Evolutionary conservation across 2,888 invertebrate genomes (phyloP).

Genomic region (Agrochola litura): DNA sequence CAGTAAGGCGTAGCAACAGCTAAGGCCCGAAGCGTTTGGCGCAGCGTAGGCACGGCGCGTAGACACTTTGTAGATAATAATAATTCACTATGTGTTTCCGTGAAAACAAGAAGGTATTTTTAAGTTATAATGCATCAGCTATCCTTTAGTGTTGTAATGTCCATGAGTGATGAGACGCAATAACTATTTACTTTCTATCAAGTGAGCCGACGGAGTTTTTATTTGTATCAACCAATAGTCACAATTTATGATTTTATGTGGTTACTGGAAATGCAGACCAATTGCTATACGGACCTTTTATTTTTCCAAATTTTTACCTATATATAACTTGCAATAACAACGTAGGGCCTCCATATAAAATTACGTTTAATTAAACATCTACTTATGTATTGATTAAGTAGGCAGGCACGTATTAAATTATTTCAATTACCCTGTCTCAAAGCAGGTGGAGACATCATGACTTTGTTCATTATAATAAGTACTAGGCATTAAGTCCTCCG

Average conservation of each 20-base stretch:
- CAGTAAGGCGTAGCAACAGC: too few species aligned
- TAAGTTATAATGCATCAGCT: too few species aligned
- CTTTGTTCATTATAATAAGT: slow-evolving; percentile 52
- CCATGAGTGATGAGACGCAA: too few species aligned
- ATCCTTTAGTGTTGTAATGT: too few species aligned
- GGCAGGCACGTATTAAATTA: slow-evolving; percentile 26
- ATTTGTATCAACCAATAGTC: too few species aligned
- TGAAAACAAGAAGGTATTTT: too few species aligned
- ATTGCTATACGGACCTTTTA: neutral
- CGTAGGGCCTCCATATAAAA: neutral
- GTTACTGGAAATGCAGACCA: neutral
- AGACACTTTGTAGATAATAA: neutral
- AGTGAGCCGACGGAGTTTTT: too few species aligned
- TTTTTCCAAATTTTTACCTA: slow-evolving; percentile 1
- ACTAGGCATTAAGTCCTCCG: slow-evolving; percentile 47
- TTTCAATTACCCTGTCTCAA: slow-evolving; percentile 44
- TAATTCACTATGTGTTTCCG: too few species aligned
- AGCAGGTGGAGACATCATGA: slow-evolving; percentile 50
- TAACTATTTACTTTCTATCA: too few species aligned
- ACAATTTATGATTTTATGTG: neutral
- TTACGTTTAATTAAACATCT: slow-evolving; percentile 21
- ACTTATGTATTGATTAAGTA: slow-evolving; percentile 29
- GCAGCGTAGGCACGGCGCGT: neutral
- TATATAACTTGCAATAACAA: neutral
- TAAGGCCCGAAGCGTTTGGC: neutral